Evolutionary conservation across 1,140 invertebrate genomes (phyloP), one percentile per base, ranked within the genome.

Genomic region (Scaptomyza hsui): DNA sequence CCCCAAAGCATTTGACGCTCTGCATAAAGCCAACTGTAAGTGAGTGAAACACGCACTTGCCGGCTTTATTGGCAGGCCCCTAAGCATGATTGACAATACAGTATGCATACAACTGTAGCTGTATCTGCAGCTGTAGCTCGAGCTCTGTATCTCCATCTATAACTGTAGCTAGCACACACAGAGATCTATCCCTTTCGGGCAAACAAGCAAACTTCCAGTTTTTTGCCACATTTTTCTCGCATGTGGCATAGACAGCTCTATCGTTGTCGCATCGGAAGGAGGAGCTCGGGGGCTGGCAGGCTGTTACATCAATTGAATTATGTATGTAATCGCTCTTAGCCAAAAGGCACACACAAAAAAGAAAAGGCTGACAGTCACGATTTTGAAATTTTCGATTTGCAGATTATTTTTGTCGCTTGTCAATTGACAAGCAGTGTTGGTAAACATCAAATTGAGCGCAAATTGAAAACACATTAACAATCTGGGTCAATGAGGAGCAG

Each of bases 221-320:
- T 7, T 26, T 15, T 18, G 24, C 12, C 12, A n/a, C 32, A 37
- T n/a, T 35, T 35, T n/a, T 35, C 32, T 12, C 32, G 7, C 32
- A 35, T 18, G 21, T 32, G 24, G 7, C 18, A 47, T 16, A 32
- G 47, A 32, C 26, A 49, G 47, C 35, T 41, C 7, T 41, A 18
- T 9, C 19, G 32, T 3, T 35, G 29, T 21, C 18, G 24, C 3
- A 18, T 53, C 24, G 12, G 10, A 9, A 35, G 26, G 24, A n/a
- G n/a, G n/a, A n/a, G n/a, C n/a, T 49, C 41, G 29, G 10, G 21
- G 37, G 49, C n/a, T 26, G 29, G 35, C 78, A 76, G 70, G 56
- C 74, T 81, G 82, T 71, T 78, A 80, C 77, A 75, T 67, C 78
- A 88, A 89, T 88, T 82, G 78, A 88, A 88, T 88, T 88, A 82